These are phyloP conservation scores for Phenacoccus solenopsis DNA, from an alignment of 1,140 invertebrate species.

Conservation along the genomic window DNA sequence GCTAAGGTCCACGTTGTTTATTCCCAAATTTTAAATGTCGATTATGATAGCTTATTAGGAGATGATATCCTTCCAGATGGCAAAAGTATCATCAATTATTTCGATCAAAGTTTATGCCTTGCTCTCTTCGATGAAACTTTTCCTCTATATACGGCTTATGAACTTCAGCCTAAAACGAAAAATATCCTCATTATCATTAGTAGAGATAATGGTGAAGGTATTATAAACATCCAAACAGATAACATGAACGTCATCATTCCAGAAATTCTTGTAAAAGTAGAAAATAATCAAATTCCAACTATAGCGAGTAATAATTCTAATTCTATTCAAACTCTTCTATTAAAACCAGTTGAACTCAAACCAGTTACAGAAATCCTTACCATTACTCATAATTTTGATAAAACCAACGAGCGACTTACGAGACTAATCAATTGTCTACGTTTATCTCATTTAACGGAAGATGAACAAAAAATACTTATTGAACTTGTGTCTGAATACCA, in stretches of 20 bases:
- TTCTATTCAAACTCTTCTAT: too few relatives aligned
- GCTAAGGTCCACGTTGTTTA: background rate
- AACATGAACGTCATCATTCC: background rate
- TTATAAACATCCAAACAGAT: background rate
- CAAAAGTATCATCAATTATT: background rate
- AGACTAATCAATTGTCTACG: too few relatives aligned
- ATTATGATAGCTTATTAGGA: background rate
- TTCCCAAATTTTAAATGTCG: background rate
- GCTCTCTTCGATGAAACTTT: background rate
- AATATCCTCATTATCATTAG: background rate
- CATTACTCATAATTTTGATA: too few relatives aligned
- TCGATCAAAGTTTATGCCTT: background rate
- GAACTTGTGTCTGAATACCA: background rate
- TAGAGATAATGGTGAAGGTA: background rate
- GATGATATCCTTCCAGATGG: background rate
- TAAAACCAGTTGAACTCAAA: too few relatives aligned
- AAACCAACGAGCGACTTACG: too few relatives aligned
- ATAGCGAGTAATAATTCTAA: too few relatives aligned
- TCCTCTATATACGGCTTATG: background rate
- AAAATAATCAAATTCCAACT: too few relatives aligned
- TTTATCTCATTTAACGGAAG: background rate
- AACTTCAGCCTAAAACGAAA: background rate
- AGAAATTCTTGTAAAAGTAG: too few relatives aligned
- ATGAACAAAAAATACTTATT: background rate
- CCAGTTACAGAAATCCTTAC: too few relatives aligned